Percentiles rank a stretch among this genome's conserved stretches.
Evolutionary conservation across 2,888 invertebrate genomes (phyloP).

Genomic region (Xylophagus ater): DNA sequence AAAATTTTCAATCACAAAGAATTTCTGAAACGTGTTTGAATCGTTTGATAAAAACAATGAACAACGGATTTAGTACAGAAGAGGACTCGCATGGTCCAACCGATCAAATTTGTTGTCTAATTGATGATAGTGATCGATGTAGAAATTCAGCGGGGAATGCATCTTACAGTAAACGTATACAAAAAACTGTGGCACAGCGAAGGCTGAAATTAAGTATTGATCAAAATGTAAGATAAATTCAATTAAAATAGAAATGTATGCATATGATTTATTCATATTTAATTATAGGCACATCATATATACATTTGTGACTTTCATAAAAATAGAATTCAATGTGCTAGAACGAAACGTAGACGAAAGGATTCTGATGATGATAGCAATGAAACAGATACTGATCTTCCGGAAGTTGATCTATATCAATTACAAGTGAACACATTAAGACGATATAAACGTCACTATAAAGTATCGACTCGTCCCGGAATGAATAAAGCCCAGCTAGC

Average conservation of each 20-base stretch:
- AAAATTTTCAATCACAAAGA: too few species aligned
- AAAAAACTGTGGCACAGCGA: constrained; percentile 87
- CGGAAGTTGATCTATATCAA: constrained; percentile 88
- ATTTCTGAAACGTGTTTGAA: too few species aligned
- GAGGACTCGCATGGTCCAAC: constrained; percentile 81
- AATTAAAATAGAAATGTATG: not conserved
- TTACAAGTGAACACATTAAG: constrained; percentile 89
- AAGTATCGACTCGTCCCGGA: constrained; percentile 81
- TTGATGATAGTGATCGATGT: constrained; percentile 81
- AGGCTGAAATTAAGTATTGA: constrained; percentile 82
- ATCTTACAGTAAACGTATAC: constrained; percentile 91
- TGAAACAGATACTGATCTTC: constrained; percentile 82
- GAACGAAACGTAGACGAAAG: constrained; percentile 80
- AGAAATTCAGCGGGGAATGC: constrained; percentile 68
- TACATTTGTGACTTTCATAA: constrained; percentile 97
- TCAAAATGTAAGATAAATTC: constrained; percentile 44
- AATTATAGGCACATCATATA: constrained; percentile 73
- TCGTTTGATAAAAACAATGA: too few species aligned
- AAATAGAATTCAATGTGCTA: constrained; percentile 88
- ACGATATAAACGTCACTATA: constrained; percentile 87
- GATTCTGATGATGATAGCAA: constrained; percentile 92
- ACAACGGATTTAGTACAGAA: constrained; percentile 81
- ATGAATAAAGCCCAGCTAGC: constrained; percentile 91
- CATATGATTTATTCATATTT: constrained; percentile 1
- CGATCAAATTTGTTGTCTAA: constrained; percentile 85